Evolutionary conservation across 1,140 invertebrate genomes (phyloP).

Genomic region (Homarus americanus): DNA sequence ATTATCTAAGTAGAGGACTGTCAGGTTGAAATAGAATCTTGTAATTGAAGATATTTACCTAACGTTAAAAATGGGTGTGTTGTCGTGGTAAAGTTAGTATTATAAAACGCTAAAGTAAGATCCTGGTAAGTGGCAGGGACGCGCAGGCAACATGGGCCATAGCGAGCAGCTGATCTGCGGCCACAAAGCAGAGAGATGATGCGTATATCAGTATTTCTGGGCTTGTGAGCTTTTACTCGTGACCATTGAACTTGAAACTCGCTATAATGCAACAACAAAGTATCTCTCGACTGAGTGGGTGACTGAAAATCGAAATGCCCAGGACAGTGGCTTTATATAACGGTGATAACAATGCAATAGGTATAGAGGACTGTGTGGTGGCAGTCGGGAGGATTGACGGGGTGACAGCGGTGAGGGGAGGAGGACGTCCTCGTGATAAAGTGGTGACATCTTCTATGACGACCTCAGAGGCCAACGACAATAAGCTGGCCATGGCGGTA

Average conservation of each 20-base stretch:
- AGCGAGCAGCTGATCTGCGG: slow-evolving; percentile 48
- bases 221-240: background rate
- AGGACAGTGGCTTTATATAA: slow-evolving; percentile 50
- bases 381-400: slow-evolving; percentile 28
- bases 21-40: background rate
- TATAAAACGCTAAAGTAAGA: background rate
- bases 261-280: slow-evolving; percentile 47
- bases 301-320: slow-evolving; percentile 45
- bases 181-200: slow-evolving; percentile 22
- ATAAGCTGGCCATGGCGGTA: slow-evolving; percentile 62
- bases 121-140: background rate
- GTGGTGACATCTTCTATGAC: slow-evolving; percentile 33
- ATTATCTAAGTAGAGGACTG: background rate
- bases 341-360: slow-evolving; percentile 57
- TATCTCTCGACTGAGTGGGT: background rate
- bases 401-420: slow-evolving; percentile 31
- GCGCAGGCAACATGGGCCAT: background rate
- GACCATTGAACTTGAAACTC: background rate
- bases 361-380: slow-evolving; percentile 40
- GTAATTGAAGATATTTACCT: background rate
- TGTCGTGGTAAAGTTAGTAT: background rate
- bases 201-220: slow-evolving; percentile 52
- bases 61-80: background rate
- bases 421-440: background rate
- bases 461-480: slow-evolving; percentile 24